These are phyloP conservation scores for Casuarius casuarius DNA, from an alignment of 2,113 vertebrate species.

Conservation along the genomic window DNA sequence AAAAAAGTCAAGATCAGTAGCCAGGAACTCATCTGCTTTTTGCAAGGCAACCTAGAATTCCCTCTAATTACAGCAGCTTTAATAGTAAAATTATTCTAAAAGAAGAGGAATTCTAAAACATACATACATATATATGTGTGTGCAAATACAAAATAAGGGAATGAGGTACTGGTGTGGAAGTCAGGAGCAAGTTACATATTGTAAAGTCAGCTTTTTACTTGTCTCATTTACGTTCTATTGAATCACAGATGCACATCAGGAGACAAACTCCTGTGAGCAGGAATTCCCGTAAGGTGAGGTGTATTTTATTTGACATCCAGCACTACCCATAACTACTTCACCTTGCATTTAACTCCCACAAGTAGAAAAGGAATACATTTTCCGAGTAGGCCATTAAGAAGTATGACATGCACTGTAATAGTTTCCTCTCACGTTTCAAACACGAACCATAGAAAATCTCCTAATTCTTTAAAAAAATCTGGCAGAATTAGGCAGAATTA, in stretches of 20 bases:
- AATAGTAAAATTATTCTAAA: not conserved
- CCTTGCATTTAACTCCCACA: conserved; percentile 22
- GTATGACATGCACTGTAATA: conserved; percentile 22
- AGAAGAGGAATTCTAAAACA: not conserved
- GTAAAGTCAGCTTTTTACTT: not conserved
- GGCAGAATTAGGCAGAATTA: conserved; percentile 45
- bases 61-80: not conserved
- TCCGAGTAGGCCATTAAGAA: conserved; percentile 61
- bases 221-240: not conserved
- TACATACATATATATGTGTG: not conserved
- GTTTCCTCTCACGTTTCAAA: conserved; percentile 46
- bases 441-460: conserved; percentile 14
- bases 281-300: not conserved
- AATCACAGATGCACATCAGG: conserved; percentile 26
- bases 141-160: not conserved
- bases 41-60: not conserved
- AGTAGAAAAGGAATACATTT: conserved; percentile 50
- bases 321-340: not conserved
- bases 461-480: not conserved
- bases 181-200: not conserved
- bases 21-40: not conserved
- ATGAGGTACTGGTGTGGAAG: not conserved
- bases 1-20: not conserved
- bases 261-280: conserved; percentile 11
- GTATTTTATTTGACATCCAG: not conserved